A percentile compares a stretch with the other conserved stretches of the same genome.
These are phyloP conservation scores for Meta bourneti DNA, from an alignment of 2,888 invertebrate species.

Conservation along the genomic window DNA sequence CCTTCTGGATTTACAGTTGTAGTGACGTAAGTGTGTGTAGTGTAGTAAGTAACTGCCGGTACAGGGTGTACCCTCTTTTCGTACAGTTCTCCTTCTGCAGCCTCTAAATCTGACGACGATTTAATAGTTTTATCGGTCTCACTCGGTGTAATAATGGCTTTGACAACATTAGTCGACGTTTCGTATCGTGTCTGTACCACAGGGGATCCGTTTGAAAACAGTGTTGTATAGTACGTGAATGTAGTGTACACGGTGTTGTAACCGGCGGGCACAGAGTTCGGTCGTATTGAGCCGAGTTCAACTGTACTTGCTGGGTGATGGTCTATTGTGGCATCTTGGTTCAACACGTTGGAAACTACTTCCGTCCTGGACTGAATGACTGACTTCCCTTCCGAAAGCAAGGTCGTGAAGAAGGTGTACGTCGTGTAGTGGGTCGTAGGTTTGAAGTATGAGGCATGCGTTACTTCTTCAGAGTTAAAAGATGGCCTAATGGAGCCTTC, in stretches of 20 bases:
- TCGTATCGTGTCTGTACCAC: conserved; percentile 42
- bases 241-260: conserved; percentile 75
- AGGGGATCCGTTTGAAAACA: conserved; percentile 66
- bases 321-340: background rate
- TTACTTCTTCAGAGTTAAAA: background rate
- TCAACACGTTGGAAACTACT: conserved; percentile 83
- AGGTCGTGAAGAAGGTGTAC: conserved; percentile 84
- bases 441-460: background rate
- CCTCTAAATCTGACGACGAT: conserved; percentile 68
- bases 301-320: background rate
- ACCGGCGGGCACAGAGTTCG: background rate
- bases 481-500: conserved; percentile 14
- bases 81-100: conserved; percentile 63
- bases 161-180: conserved; percentile 58
- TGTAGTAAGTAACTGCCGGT: conserved; percentile 86
- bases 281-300: background rate
- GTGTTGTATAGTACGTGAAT: conserved; percentile 77
- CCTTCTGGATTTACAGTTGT: conserved; percentile 83
- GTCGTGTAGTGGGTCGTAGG: conserved; percentile 79
- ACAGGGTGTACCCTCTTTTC: conserved; percentile 69
- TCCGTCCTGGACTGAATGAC: conserved; percentile 80
- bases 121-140: conserved; percentile 14
- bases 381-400: conserved; percentile 84
- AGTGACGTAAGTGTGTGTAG: conserved; percentile 94
- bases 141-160: conserved; percentile 25